phyloP scores from a whole-genome alignment of 2,113 vertebrate species.

The Eclectus roratus region DNA sequence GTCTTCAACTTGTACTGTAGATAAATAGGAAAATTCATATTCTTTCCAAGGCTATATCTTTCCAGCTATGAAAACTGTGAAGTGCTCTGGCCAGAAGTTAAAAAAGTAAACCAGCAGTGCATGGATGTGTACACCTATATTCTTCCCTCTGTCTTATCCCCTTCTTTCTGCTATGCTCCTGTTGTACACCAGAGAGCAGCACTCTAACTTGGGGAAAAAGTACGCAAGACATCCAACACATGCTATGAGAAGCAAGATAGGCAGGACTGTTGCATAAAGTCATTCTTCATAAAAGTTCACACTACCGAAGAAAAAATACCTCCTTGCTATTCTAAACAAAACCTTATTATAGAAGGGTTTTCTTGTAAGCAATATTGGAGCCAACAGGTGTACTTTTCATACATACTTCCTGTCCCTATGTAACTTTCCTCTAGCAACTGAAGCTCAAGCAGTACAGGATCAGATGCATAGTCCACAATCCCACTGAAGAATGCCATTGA shows the following conservation, averaged over 20 bases:
- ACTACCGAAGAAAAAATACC: background rate
- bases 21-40: background rate
- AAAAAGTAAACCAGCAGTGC: background rate
- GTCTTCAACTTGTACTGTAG: background rate
- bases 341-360: background rate
- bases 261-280: background rate
- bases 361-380: background rate
- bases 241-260: background rate
- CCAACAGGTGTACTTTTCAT: background rate
- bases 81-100: background rate
- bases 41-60: background rate
- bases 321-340: background rate
- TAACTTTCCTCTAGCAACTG: background rate
- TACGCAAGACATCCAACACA: background rate
- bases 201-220: background rate
- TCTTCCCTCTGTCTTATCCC: background rate
- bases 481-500: background rate
- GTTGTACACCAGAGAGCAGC: background rate
- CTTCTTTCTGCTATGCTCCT: background rate
- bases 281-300: background rate
- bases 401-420: background rate
- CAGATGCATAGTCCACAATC: background rate
- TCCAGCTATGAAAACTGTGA: background rate
- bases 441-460: background rate
- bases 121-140: rapidly evolving